Evolutionary conservation across 2,888 invertebrate genomes (phyloP), one percentile per base, ranked within the genome.

Genomic region (Chalcosyrphus nemorum): DNA sequence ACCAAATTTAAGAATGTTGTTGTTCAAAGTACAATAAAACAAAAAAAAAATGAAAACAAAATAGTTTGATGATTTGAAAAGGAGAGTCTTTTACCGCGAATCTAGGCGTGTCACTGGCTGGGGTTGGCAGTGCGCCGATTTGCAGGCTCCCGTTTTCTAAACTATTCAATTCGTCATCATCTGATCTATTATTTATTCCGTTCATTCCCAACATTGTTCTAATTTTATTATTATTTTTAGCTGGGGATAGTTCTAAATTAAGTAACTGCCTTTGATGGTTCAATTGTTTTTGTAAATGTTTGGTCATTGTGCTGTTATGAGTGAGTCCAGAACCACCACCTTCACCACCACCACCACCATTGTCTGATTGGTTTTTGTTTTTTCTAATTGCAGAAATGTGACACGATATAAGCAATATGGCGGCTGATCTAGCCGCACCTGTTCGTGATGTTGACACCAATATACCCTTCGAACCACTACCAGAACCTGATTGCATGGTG

Each of bases 391-490:
- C 93, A 92, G 93, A 93, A 92, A 95, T 94, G 93, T 95, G 95
- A 94, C 95, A 96, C 94, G 96, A 96, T 94, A 96, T 96, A 93
- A 97, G 95, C 95, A 97, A 96, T 95, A 97, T 96, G 95, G 96
- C 96, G 93, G 96, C 96, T 93, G 96, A 94, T 92, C 96, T 95
- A 93, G 96, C 96, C 94, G 96, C 96, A 96, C 96, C 96, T 96
- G 96, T 96, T 93, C 96, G 95, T 91, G 96, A 96, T 90, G 95
- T 94, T 90, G 95, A 94, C 90, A 95, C 95, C 89, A 94, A 92
- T 90, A 94, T 94, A 91, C 95, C 95, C 89, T 94, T 94, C 88
- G 93, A 93, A 86, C 93, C 93, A 87, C 90, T 89, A 86, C 87
- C 90, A 90, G 92, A 92, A 89, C 93, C 93, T 87, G 90, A 89